A percentile compares a stretch with the other conserved stretches of the same genome.
Conservation (phyloP, 1,140 invertebrate genomes). For the Ceratoteleas bidentatus region DNA sequence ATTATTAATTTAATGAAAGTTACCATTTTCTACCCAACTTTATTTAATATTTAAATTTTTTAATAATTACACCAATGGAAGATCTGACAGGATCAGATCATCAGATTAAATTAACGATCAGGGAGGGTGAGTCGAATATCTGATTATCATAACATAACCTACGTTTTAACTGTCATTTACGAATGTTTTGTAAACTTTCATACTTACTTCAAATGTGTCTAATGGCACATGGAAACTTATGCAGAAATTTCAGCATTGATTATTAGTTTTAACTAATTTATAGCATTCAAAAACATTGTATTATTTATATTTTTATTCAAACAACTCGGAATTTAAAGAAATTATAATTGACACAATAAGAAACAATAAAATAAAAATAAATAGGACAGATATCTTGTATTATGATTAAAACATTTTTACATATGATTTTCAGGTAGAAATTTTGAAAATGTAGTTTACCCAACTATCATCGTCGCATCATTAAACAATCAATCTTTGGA, state of each 20-base stretch:
- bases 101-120: conserved; percentile 81
- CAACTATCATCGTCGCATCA: conserved; percentile 78
- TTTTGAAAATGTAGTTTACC: conserved; percentile 79
- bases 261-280: too few relatives aligned
- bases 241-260: background rate
- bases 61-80: conserved; percentile 72
- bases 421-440: conserved; percentile 77
- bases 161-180: conserved; percentile 34
- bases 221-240: background rate
- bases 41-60: conserved; percentile 5
- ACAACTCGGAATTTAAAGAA: background rate
- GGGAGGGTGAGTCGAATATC: conserved; percentile 76
- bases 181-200: background rate
- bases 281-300: background rate
- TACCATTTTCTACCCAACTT: conserved; percentile 29
- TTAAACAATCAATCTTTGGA: conserved; percentile 80
- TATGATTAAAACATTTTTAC: too few relatives aligned
- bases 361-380: too few relatives aligned
- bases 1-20: conserved; percentile 14
- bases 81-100: conserved; percentile 76
- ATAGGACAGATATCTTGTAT: too few relatives aligned
- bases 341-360: background rate
- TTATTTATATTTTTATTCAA: background rate
- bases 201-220: background rate
- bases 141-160: conserved; percentile 55